phyloP scores from a whole-genome alignment of 2,888 invertebrate genomes.

The Tenthredo amoena region DNA sequence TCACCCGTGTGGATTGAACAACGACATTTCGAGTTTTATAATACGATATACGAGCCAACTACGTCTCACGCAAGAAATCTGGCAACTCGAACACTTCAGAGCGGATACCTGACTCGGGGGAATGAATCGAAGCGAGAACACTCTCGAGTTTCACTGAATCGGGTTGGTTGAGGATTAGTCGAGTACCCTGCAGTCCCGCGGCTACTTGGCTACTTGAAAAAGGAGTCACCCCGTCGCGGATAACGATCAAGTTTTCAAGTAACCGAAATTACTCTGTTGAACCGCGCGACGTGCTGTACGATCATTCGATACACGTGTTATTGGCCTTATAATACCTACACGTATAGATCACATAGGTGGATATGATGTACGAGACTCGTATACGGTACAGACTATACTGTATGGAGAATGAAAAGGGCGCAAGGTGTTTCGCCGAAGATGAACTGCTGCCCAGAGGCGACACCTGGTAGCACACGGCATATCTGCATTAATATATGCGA shows the following conservation, averaged over 20 bases:
- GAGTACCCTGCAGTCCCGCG: neutral
- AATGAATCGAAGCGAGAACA: slow-evolving; percentile 26
- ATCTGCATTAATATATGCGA: slow-evolving; percentile 75
- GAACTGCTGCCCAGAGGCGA: slow-evolving; percentile 77
- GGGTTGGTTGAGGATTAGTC: slow-evolving; percentile 17
- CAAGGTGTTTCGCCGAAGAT: slow-evolving; percentile 70
- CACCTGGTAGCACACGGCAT: slow-evolving; percentile 65
- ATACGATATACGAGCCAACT: slow-evolving; percentile 17
- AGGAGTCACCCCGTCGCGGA: slow-evolving; percentile 37
- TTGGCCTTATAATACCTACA: neutral
- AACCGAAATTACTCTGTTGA: slow-evolving; percentile 66
- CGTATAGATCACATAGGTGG: neutral
- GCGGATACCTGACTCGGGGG: slow-evolving; percentile 22
- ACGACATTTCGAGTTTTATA: neutral
- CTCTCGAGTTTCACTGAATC: slow-evolving; percentile 36
- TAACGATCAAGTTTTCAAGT: slow-evolving; percentile 62
- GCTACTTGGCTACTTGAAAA: neutral
- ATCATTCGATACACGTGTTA: slow-evolving; percentile 65
- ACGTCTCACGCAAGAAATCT: slow-evolving; percentile 12
- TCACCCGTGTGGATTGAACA: neutral
- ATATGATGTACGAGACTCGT: neutral
- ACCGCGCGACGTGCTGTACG: slow-evolving; percentile 52
- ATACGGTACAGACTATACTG: neutral
- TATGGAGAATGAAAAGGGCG: slow-evolving; percentile 31
- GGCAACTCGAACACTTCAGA: slow-evolving; percentile 4